Percentiles rank a stretch among this genome's conserved stretches.
Evolutionary conservation across 2,888 invertebrate species (phyloP).

Genomic region (Eristalis tenax): DNA sequence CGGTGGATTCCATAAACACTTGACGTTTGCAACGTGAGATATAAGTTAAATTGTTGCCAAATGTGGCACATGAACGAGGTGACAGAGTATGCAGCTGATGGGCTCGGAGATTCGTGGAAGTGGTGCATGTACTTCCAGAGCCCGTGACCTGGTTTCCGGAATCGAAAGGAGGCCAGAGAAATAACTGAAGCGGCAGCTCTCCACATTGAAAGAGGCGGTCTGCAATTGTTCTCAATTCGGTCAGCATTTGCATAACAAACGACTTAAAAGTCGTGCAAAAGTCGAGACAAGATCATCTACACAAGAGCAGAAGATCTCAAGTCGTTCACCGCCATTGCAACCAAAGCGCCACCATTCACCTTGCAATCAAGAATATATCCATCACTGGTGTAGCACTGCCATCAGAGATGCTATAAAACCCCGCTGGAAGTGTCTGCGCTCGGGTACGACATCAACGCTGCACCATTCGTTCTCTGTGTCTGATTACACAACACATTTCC

Average conservation of each 20-base stretch:
- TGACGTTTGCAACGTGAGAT: slow-evolving; percentile 1
- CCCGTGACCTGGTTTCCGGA: background rate
- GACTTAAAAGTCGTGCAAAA: no score
- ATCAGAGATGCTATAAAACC: background rate
- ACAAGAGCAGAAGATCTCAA: background rate
- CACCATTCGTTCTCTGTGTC: background rate
- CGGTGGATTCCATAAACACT: background rate
- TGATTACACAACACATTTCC: background rate
- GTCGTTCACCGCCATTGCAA: background rate
- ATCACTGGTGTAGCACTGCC: background rate
- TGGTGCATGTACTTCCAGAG: background rate
- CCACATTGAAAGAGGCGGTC: no score
- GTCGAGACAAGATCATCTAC: background rate
- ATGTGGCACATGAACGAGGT: slow-evolving; percentile 4
- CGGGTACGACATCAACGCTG: background rate
- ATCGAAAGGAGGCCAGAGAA: background rate
- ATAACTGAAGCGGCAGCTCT: background rate
- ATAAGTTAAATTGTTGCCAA: slow-evolving; percentile 27
- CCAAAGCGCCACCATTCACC: background rate
- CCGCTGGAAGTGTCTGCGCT: background rate
- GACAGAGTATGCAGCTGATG: background rate
- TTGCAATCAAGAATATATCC: background rate
- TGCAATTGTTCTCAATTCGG: no score
- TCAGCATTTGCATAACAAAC: no score
- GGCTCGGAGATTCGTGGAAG: background rate